A percentile compares a stretch with the other conserved stretches of the same genome.
These are phyloP conservation scores for Lepus oiostolus DNA, from an alignment of 2,797 vertebrate genomes.

Conservation along the genomic window DNA sequence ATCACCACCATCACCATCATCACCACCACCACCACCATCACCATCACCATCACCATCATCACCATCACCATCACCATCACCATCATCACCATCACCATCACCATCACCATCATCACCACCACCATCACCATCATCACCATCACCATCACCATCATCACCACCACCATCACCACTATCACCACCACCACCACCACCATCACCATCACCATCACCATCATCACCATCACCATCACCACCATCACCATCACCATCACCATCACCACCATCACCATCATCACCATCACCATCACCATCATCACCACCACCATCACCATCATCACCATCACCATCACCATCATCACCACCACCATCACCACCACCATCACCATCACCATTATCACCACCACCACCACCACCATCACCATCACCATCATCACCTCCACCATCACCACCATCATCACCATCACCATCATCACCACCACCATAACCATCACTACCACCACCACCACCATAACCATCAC, in stretches of 20 bases:
- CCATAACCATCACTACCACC: accelerated
- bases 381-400: accelerated
- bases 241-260: neutral
- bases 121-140: too few relatives aligned
- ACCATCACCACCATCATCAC: accelerated
- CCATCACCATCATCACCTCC: accelerated
- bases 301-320: accelerated
- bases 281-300: accelerated
- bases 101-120: too few relatives aligned
- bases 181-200: accelerated
- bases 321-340: neutral
- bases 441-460: accelerated
- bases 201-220: neutral
- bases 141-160: too few relatives aligned
- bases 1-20: accelerated
- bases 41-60: too few relatives aligned
- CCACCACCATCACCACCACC: accelerated
- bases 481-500: accelerated
- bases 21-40: accelerated
- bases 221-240: accelerated
- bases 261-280: neutral
- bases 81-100: too few relatives aligned
- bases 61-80: too few relatives aligned
- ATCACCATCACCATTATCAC: accelerated
- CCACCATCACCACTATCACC: too few relatives aligned